These are phyloP conservation scores for Leptogaster cylindrica DNA, from an alignment of 2,888 invertebrate genomes.

Conservation along the genomic window DNA sequence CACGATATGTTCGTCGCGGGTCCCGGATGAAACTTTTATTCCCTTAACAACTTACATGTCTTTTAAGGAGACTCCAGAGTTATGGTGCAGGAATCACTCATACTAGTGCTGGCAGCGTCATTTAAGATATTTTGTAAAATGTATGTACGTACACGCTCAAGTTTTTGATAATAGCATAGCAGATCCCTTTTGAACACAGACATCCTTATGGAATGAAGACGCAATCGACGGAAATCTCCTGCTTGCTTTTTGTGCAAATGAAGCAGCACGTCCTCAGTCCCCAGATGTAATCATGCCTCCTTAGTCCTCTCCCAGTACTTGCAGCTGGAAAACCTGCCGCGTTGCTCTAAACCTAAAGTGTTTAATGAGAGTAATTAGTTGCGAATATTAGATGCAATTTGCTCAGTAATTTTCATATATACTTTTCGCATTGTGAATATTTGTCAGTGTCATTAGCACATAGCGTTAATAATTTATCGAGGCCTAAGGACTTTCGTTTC, in stretches of 20 bases:
- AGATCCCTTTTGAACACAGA: conserved; percentile 4
- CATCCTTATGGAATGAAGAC: conserved; percentile 8
- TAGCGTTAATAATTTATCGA: conserved; percentile 17
- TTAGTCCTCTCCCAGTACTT: conserved; percentile 5
- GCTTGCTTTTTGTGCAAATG: conserved; percentile 1
- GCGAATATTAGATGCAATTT: conserved; percentile 52
- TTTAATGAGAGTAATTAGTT: conserved; percentile 52
- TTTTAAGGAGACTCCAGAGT: conserved; percentile 2
- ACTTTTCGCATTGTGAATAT: conserved; percentile 31
- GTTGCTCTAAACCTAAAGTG: conserved; percentile 48
- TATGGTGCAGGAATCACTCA: conserved; percentile 28
- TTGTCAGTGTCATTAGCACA: conserved; percentile 37
- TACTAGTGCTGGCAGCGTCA: neutral
- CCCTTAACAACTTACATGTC: conserved; percentile 27
- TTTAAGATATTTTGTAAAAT: conserved; percentile 8
- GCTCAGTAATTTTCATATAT: conserved; percentile 49
- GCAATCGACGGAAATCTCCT: conserved; percentile 31
- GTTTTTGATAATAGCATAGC: conserved; percentile 19
- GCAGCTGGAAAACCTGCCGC: conserved; percentile 24
- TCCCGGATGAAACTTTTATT: conserved; percentile 37
- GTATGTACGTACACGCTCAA: conserved; percentile 8
- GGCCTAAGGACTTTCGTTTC: conserved; percentile 2
- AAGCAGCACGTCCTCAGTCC: neutral
- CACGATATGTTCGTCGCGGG: conserved; percentile 15
- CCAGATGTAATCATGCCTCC: conserved; percentile 10